These are phyloP conservation scores for Lycaena phlaeas DNA, from an alignment of 2,888 invertebrate genomes.

Conservation along the genomic window DNA sequence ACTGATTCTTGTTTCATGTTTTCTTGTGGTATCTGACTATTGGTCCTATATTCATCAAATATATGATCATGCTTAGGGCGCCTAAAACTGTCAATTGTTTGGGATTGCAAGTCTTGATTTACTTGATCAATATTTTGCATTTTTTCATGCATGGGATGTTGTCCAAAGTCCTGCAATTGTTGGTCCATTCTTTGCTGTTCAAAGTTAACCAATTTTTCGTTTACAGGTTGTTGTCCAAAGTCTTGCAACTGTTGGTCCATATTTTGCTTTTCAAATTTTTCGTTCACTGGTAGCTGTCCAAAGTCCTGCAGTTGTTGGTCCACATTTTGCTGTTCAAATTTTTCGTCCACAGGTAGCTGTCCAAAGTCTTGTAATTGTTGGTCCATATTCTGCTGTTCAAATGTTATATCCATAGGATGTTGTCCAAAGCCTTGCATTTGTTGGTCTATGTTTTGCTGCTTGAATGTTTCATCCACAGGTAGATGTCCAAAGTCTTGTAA, in stretches of 20 bases:
- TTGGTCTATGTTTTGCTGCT: background rate
- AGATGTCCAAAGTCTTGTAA: slow-evolving; percentile 4
- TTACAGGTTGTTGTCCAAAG: slow-evolving; percentile 9
- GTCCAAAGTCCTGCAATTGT: background rate
- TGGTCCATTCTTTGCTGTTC: slow-evolving; percentile 3
- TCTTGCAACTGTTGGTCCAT: slow-evolving; percentile 20
- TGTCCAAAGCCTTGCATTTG: slow-evolving; percentile 1
- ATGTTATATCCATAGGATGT: background rate
- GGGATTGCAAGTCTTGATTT: slow-evolving; percentile 20
- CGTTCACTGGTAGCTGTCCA: slow-evolving; percentile 15
- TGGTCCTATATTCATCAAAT: too few species aligned
- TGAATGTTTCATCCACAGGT: background rate
- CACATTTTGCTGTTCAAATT: slow-evolving; percentile 16
- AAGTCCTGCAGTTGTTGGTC: slow-evolving; percentile 9
- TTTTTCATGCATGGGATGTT: slow-evolving; percentile 13
- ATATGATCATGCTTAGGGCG: background rate
- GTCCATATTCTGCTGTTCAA: slow-evolving; percentile 5
- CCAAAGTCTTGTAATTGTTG: slow-evolving; percentile 6
- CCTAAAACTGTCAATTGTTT: slow-evolving; percentile 13
- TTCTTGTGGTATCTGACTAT: slow-evolving; percentile 8
- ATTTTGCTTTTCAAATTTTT: slow-evolving; percentile 4
- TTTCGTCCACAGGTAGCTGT: slow-evolving; percentile 1
- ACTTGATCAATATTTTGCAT: slow-evolving; percentile 18
- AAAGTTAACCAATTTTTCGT: slow-evolving; percentile 9
- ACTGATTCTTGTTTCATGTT: slow-evolving; percentile 10